Evolutionary conservation across 2,797 vertebrate species (phyloP).

Genomic region (Notolepis coatsorum): DNA sequence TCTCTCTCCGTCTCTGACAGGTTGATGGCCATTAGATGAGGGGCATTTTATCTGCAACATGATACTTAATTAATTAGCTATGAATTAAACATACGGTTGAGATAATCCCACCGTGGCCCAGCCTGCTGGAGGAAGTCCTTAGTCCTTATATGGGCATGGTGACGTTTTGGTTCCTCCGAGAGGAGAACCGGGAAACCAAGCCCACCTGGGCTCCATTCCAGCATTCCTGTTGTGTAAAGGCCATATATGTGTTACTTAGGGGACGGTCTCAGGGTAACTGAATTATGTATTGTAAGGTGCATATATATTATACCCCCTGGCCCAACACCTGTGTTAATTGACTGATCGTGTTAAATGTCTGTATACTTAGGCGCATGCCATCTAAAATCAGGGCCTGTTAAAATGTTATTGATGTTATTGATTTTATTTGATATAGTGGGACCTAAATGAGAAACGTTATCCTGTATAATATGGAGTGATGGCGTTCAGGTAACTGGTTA

Average conservation of each 20-base stretch:
- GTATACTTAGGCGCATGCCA: too few relatives aligned
- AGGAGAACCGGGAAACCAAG: slow-evolving; percentile 71
- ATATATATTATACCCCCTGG: not conserved
- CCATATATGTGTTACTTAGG: slow-evolving; percentile 42
- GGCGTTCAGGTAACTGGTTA: too few relatives aligned
- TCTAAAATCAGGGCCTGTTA: too few relatives aligned
- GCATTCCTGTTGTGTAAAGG: slow-evolving; percentile 58
- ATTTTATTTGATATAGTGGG: too few relatives aligned
- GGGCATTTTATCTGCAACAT: not conserved
- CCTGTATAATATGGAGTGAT: too few relatives aligned
- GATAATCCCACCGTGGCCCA: slow-evolving; percentile 10
- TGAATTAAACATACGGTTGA: not conserved
- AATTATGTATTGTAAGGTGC: too few relatives aligned
- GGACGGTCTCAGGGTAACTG: slow-evolving; percentile 46
- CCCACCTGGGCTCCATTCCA: slow-evolving; percentile 67
- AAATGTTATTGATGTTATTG: too few relatives aligned
- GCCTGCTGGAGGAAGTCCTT: slow-evolving; percentile 67
- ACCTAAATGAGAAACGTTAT: too few relatives aligned
- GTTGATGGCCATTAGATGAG: not conserved
- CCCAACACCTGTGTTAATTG: not conserved
- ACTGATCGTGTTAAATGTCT: too few relatives aligned
- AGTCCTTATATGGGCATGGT: slow-evolving; percentile 76
- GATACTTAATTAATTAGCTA: not conserved
- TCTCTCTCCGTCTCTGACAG: not conserved
- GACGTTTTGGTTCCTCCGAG: slow-evolving; percentile 73